Evolutionary conservation across 2,888 invertebrate genomes (phyloP).

Genomic region (Parthenolecanium corni): DNA sequence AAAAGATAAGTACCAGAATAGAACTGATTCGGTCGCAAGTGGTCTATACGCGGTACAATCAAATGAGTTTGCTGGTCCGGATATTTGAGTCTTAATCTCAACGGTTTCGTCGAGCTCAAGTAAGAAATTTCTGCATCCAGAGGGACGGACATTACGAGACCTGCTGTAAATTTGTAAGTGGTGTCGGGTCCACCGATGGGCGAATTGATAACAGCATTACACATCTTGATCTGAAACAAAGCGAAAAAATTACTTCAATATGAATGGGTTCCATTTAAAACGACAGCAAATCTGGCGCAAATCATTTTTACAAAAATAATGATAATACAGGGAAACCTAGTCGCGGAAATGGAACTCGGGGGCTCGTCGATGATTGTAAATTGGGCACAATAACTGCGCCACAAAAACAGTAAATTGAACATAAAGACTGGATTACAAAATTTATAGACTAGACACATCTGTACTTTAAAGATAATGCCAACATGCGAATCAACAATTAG

Average conservation of each 20-base stretch:
- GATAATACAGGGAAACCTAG: not conserved
- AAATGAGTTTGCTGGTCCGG: slow-evolving; percentile 83
- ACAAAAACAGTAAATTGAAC: too few species aligned
- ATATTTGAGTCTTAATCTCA: slow-evolving; percentile 77
- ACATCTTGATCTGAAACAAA: slow-evolving; percentile 55
- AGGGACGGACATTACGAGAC: slow-evolving; percentile 73
- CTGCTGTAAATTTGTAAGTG: slow-evolving; percentile 83
- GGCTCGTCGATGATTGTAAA: too few species aligned
- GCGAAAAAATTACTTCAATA: too few species aligned
- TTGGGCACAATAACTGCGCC: too few species aligned
- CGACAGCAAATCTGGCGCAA: too few species aligned
- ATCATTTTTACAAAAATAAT: not conserved
- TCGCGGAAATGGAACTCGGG: not conserved
- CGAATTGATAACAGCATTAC: slow-evolving; percentile 68
- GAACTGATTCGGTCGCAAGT: slow-evolving; percentile 44
- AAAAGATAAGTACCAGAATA: slow-evolving; percentile 30
- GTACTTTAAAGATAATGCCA: too few species aligned
- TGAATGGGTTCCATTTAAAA: too few species aligned
- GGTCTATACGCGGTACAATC: slow-evolving; percentile 62
- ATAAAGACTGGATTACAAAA: too few species aligned
- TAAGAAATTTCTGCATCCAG: slow-evolving; percentile 77
- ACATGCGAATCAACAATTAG: too few species aligned
- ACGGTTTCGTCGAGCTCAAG: slow-evolving; percentile 56
- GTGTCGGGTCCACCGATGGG: slow-evolving; percentile 71
- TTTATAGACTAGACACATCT: too few species aligned